Conservation (phyloP, 2,888 invertebrate species). For the Hirtodrosophila confusa region DNA sequence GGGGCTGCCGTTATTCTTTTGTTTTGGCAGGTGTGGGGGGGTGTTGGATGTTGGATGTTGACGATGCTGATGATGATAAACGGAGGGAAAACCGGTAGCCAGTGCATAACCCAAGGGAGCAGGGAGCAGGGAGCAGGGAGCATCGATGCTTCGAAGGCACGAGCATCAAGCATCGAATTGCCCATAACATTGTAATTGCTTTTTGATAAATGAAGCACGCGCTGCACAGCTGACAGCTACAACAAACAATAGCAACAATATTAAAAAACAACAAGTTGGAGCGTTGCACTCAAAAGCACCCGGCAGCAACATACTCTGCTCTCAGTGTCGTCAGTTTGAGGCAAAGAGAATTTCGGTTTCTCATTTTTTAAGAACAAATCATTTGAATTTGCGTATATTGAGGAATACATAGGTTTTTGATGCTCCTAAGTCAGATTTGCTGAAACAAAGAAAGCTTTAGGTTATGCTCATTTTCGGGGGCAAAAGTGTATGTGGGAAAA, state of each 20-base stretch:
- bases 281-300: too few species aligned
- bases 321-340: too few species aligned
- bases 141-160: conserved; percentile 9
- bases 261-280: background rate
- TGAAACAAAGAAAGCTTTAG: too few species aligned
- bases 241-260: conserved; percentile 32
- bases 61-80: background rate
- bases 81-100: background rate
- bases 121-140: conserved; percentile 12
- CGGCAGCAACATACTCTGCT: too few species aligned
- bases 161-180: conserved; percentile 62
- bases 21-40: conserved; percentile 37
- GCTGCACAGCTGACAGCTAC: conserved; percentile 72
- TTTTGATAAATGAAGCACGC: conserved; percentile 77
- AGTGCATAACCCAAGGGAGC: conserved; percentile 36
- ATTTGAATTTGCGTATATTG: too few species aligned
- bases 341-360: too few species aligned
- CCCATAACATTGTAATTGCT: conserved; percentile 75
- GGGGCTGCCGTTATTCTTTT: background rate
- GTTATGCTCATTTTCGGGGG: too few species aligned
- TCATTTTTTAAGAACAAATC: too few species aligned
- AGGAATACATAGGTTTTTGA: too few species aligned
- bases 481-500: too few species aligned
- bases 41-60: conserved; percentile 12
- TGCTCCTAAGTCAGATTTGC: too few species aligned